Percentiles rank a stretch among this genome's conserved stretches.
These are phyloP conservation scores for Meghimatium bilineatum DNA, from an alignment of 2,888 invertebrate genomes.

Conservation along the genomic window DNA sequence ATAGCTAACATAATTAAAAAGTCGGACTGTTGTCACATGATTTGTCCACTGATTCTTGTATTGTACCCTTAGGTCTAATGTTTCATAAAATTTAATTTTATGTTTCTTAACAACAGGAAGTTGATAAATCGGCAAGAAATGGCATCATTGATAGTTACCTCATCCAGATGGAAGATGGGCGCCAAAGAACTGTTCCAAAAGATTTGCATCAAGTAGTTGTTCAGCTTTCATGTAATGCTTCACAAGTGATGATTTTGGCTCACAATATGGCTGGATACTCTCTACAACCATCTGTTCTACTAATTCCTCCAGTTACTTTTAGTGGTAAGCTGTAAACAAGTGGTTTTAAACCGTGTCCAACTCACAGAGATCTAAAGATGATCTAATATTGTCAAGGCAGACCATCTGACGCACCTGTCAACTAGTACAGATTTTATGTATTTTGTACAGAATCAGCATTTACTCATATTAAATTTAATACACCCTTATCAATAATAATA, in stretches of 20 bases:
- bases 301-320: neutral
- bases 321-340: constrained; percentile 2
- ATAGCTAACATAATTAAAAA: no score
- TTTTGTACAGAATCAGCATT: no score
- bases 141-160: constrained; percentile 25
- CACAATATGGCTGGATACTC: constrained; percentile 19
- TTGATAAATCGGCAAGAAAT: neutral
- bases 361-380: no score
- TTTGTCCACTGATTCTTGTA: no score
- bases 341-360: neutral
- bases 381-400: no score
- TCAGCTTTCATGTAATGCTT: neutral
- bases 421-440: no score
- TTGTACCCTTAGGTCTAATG: no score
- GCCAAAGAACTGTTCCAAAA: neutral
- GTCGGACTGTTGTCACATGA: no score
- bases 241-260: neutral
- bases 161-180: neutral
- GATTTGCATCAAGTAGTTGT: neutral
- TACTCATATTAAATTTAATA: no score
- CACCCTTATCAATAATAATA: no score
- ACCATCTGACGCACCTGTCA: no score
- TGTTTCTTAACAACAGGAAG: neutral
- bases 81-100: neutral
- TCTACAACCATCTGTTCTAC: constrained; percentile 1